Conservation (phyloP, 2,888 invertebrate species). For the Galeruca laticollis region DNA sequence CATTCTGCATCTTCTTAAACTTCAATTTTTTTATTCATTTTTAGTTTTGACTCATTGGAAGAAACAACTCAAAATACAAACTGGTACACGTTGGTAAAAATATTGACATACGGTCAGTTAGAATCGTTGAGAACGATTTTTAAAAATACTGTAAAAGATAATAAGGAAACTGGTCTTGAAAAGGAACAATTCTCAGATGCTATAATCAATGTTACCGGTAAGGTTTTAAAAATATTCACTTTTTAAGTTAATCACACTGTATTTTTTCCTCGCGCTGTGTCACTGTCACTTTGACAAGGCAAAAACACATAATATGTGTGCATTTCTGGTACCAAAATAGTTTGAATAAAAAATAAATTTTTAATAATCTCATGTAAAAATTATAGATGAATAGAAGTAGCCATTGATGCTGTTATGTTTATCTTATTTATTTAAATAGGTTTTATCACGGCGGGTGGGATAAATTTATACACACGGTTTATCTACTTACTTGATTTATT, state of each 20-base stretch:
- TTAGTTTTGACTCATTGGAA: slow-evolving; percentile 53
- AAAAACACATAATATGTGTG: not conserved
- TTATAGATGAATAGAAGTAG: too few relatives aligned
- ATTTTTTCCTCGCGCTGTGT: too few relatives aligned
- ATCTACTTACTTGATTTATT: too few relatives aligned
- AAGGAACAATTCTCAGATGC: slow-evolving; percentile 17
- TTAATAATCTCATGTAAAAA: too few relatives aligned
- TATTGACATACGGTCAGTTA: slow-evolving; percentile 53
- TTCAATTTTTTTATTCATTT: too few relatives aligned
- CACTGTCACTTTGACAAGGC: slow-evolving; percentile 11
- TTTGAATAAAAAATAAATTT: too few relatives aligned
- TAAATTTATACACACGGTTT: too few relatives aligned
- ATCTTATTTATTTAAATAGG: too few relatives aligned
- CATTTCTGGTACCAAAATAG: not conserved
- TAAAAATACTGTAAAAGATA: slow-evolving; percentile 41
- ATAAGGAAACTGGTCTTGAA: slow-evolving; percentile 50
- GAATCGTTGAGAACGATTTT: slow-evolving; percentile 53
- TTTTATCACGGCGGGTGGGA: too few relatives aligned
- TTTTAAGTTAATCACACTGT: too few relatives aligned
- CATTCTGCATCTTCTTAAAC: not conserved
- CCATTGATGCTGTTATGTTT: too few relatives aligned
- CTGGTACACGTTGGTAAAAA: slow-evolving; percentile 56
- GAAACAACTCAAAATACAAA: slow-evolving; percentile 48
- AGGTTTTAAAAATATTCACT: not conserved
- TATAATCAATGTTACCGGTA: slow-evolving; percentile 4